phyloP scores from a whole-genome alignment of 2,797 vertebrate species.

The Gouania willdenowi region DNA sequence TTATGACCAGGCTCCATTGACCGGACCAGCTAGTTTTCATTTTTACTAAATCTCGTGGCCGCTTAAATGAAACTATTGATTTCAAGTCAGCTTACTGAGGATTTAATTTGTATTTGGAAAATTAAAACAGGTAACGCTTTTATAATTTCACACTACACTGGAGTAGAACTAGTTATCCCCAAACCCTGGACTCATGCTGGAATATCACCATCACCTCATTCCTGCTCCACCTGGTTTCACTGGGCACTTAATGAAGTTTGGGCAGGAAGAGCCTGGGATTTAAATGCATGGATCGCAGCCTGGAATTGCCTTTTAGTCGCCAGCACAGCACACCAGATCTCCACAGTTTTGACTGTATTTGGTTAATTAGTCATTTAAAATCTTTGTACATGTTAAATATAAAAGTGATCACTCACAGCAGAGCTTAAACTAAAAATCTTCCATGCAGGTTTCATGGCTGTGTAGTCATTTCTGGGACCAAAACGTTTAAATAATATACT shows the following conservation, averaged over 20 bases:
- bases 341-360: too few relatives aligned
- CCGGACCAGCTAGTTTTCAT: conserved; percentile 96
- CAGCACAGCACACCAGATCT: conserved; percentile 45
- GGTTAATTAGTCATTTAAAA: too few relatives aligned
- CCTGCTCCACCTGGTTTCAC: conserved; percentile 53
- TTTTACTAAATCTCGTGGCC: conserved; percentile 95
- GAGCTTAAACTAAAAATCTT: too few relatives aligned
- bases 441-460: too few relatives aligned
- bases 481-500: too few relatives aligned
- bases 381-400: too few relatives aligned
- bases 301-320: conserved; percentile 46
- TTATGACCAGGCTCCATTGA: conserved; percentile 95
- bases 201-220: conserved; percentile 14
- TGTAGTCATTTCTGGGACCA: too few relatives aligned
- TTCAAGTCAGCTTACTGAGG: conserved; percentile 97
- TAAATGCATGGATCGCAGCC: conserved; percentile 49
- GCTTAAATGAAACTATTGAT: conserved; percentile 99
- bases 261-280: conserved; percentile 60
- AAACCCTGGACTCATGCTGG: conserved; percentile 1
- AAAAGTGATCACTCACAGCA: too few relatives aligned
- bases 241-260: conserved; percentile 64
- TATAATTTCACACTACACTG: conserved; percentile 88
- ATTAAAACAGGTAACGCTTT: conserved; percentile 97
- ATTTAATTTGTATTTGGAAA: conserved; percentile 99
- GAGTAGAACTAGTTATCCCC: conserved; percentile 60